Evolutionary conservation across 2,113 vertebrate genomes (phyloP).

Genomic region (Felis catus): F.catus_Fca126_mat1.0 CM031422.1:64051001-64051500

Average conservation of each 20-base stretch:
- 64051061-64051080: neutral
- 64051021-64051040: neutral
- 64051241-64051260: neutral
- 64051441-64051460: neutral
- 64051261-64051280: neutral
- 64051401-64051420: neutral
- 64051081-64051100: neutral
- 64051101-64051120: neutral
- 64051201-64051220: too few species aligned
- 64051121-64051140: neutral
- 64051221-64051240: too few species aligned
- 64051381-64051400: neutral
- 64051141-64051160: neutral
- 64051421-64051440: too few species aligned
- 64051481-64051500: neutral
- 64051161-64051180: too few species aligned
- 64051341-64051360: neutral
- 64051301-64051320: neutral
- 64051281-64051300: too few species aligned
- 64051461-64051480: neutral
- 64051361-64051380: neutral
- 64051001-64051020: neutral
- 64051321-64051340: neutral
- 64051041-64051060: neutral
- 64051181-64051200: too few species aligned